phyloP scores from a whole-genome alignment of 2,797 vertebrate genomes.

The Pampus argenteus region DNA sequence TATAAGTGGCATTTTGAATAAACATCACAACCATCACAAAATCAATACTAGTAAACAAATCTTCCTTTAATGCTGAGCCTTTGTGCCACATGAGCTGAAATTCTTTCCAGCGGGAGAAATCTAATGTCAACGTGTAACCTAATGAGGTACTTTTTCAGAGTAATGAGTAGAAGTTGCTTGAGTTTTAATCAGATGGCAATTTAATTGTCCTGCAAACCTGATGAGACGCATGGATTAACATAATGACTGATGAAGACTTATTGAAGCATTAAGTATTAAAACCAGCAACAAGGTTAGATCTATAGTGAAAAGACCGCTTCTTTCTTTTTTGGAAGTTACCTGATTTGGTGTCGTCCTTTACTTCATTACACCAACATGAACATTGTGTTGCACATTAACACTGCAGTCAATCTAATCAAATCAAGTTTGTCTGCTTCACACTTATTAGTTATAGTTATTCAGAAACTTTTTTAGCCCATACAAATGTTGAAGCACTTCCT shows the following conservation, averaged over 20 bases:
- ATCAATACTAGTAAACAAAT: conserved; percentile 19
- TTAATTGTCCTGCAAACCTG: conserved; percentile 59
- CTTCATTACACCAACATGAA: conserved; percentile 23
- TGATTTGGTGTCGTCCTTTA: conserved; percentile 25
- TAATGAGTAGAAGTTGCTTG: conserved; percentile 55
- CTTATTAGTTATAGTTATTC: background rate
- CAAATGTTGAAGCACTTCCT: conserved; percentile 10
- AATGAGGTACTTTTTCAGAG: conserved; percentile 45
- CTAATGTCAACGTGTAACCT: conserved; percentile 47
- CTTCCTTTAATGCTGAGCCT: background rate
- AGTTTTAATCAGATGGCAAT: conserved; percentile 57
- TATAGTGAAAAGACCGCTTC: conserved; percentile 5
- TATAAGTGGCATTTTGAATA: background rate
- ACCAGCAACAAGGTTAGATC: conserved; percentile 25
- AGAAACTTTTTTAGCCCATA: background rate
- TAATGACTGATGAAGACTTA: conserved; percentile 49
- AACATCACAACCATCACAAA: conserved; percentile 5
- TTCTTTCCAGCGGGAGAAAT: conserved; percentile 17
- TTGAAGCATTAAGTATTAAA: conserved; percentile 35
- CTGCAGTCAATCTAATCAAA: conserved; percentile 5
- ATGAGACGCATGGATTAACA: conserved; percentile 42
- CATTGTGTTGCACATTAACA: background rate
- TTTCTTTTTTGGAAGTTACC: conserved; percentile 15
- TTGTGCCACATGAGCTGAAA: conserved; percentile 15
- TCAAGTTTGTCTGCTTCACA: background rate